Evolutionary conservation across 2,797 vertebrate genomes (phyloP).

Genomic region (Menidia menidia): DNA sequence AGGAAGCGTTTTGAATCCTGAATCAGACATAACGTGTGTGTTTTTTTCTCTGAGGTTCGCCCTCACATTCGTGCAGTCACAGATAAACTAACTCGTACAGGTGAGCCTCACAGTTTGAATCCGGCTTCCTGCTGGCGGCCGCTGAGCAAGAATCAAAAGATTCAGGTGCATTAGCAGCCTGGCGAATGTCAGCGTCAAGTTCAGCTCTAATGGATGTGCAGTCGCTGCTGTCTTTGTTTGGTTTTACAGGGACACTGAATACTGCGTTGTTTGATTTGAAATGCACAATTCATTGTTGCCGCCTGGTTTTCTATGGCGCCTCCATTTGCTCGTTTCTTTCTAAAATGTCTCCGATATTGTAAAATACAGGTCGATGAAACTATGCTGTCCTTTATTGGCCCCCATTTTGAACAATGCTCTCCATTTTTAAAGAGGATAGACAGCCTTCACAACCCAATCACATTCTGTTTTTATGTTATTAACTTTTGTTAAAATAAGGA

Average conservation of each 20-base stretch:
- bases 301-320: neutral
- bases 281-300: constrained; percentile 12
- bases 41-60: neutral
- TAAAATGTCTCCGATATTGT: constrained; percentile 19
- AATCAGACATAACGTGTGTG: too few relatives aligned
- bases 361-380: constrained; percentile 40
- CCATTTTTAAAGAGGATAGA: constrained; percentile 6
- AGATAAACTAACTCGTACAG: constrained; percentile 29
- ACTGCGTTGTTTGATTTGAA: constrained; percentile 1
- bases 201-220: constrained; percentile 48
- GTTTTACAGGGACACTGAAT: constrained; percentile 6
- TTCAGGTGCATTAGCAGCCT: constrained; percentile 53
- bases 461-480: neutral
- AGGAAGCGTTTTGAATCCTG: too few relatives aligned
- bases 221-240: constrained; percentile 43
- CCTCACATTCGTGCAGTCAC: constrained; percentile 44
- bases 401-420: neutral
- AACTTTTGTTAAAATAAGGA: neutral
- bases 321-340: constrained; percentile 31
- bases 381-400: constrained; percentile 29
- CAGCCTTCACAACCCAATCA: neutral
- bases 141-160: constrained; percentile 56
- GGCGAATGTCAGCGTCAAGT: constrained; percentile 51
- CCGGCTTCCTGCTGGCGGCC: constrained; percentile 20
- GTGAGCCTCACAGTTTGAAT: constrained; percentile 35